Conservation (phyloP, 2,113 vertebrate genomes). For the Neotoma lepida region DNA sequence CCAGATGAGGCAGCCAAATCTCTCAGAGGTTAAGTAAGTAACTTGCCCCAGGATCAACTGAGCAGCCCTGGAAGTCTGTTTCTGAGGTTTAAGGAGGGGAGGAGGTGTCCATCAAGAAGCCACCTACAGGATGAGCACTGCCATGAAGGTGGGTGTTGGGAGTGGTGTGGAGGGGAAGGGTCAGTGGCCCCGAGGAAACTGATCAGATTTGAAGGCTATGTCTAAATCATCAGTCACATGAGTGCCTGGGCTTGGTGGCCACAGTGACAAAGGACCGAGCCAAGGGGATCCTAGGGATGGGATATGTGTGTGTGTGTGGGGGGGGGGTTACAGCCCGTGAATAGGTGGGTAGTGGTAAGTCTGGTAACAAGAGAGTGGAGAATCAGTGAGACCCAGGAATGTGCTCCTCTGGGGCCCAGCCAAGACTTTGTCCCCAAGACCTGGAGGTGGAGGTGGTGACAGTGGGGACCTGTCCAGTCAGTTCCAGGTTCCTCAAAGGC, state of each 20-base stretch:
- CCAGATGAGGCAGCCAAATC: not conserved
- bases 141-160: not conserved
- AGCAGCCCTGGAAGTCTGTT: not conserved
- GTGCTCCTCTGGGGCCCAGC: not conserved
- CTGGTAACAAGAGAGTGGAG: not conserved
- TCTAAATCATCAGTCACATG: not conserved
- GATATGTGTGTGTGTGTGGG: not conserved
- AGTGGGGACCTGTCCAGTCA: not conserved
- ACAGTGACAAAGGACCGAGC: not conserved
- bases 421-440: not conserved
- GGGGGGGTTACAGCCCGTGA: not conserved
- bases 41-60: not conserved
- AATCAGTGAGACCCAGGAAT: not conserved
- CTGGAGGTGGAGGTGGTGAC: not conserved
- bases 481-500: not conserved
- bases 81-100: not conserved
- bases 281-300: not conserved
- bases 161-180: too few species aligned
- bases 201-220: not conserved
- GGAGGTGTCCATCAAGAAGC: not conserved
- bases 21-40: not conserved
- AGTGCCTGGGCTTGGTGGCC: not conserved
- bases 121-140: not conserved
- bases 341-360: not conserved
- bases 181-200: not conserved